Evolutionary conservation across 1,140 invertebrate species (phyloP).

Genomic region (Drosophila nasuta): DNA sequence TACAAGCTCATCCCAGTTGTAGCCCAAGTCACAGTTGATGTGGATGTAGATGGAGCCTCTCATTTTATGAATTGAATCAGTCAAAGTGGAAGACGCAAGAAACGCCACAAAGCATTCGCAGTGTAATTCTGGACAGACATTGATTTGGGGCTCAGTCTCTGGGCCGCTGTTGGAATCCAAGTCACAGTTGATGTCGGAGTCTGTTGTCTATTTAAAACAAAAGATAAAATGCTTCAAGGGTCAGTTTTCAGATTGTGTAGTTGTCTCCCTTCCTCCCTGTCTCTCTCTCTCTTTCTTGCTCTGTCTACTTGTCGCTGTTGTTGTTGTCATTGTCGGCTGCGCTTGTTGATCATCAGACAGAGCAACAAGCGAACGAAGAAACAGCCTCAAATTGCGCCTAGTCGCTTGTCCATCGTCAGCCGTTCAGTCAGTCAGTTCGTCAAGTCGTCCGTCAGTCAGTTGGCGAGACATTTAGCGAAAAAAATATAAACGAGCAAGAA

Average conservation of each 20-base stretch:
- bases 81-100: conserved; percentile 54
- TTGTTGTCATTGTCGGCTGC: conserved; percentile 52
- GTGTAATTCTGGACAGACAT: conserved; percentile 20
- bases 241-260: conserved; percentile 63
- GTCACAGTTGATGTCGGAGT: conserved; percentile 9
- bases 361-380: conserved; percentile 24
- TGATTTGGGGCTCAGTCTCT: conserved; percentile 1
- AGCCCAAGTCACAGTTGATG: conserved; percentile 10
- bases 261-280: conserved; percentile 17
- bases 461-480: conserved; percentile 30
- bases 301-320: conserved; percentile 23
- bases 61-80: conserved; percentile 80
- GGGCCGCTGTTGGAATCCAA: neutral
- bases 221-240: conserved; percentile 70
- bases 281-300: neutral
- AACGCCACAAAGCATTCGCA: conserved; percentile 33
- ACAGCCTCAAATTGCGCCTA: conserved; percentile 32
- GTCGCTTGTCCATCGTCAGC: conserved; percentile 34
- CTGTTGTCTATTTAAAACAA: conserved; percentile 60
- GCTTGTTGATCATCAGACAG: conserved; percentile 60
- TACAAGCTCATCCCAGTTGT: conserved; percentile 68
- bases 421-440: conserved; percentile 46
- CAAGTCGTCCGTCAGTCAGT: conserved; percentile 33
- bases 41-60: conserved; percentile 4
- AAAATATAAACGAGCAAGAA: conserved; percentile 13